These are phyloP conservation scores for Drosophila saltans DNA, from an alignment of 1,140 invertebrate species.

Conservation along the genomic window DNA sequence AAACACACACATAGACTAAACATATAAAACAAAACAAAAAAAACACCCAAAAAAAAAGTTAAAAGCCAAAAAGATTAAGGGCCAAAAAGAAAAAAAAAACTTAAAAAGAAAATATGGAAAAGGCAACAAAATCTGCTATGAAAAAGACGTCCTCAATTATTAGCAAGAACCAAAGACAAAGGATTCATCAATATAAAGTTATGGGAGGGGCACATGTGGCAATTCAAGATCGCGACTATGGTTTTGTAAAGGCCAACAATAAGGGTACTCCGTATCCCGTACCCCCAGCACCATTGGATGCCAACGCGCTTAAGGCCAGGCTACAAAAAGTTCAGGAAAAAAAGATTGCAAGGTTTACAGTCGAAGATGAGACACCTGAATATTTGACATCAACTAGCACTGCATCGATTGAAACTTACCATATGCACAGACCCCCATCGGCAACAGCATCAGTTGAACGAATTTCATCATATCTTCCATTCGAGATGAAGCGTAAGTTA, in stretches of 20 bases:
- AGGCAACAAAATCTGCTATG: background rate
- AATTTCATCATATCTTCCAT: background rate
- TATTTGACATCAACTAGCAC: background rate
- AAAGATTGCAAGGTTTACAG: background rate
- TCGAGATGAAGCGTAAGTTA: constrained; percentile 43
- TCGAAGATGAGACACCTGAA: background rate
- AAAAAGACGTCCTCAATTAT: background rate
- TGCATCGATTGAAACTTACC: background rate
- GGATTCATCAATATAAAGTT: background rate
- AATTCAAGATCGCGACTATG: constrained; percentile 29
- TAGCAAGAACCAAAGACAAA: background rate
- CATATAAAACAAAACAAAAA: background rate
- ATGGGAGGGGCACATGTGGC: background rate
- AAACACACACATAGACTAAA: background rate
- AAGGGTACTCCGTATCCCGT: constrained; percentile 15
- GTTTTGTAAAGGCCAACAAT: constrained; percentile 26
- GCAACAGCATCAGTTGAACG: background rate
- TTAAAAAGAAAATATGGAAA: background rate
- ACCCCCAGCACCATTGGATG: background rate
- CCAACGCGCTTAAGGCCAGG: background rate
- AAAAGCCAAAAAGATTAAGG: no score
- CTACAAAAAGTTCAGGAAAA: background rate
- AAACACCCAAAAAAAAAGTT: no score
- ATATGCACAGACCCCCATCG: background rate
- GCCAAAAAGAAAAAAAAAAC: background rate